These are phyloP conservation scores for Acrocephalus kingi DNA, from an alignment of 2,113 vertebrate species.

Conservation along the genomic window DNA sequence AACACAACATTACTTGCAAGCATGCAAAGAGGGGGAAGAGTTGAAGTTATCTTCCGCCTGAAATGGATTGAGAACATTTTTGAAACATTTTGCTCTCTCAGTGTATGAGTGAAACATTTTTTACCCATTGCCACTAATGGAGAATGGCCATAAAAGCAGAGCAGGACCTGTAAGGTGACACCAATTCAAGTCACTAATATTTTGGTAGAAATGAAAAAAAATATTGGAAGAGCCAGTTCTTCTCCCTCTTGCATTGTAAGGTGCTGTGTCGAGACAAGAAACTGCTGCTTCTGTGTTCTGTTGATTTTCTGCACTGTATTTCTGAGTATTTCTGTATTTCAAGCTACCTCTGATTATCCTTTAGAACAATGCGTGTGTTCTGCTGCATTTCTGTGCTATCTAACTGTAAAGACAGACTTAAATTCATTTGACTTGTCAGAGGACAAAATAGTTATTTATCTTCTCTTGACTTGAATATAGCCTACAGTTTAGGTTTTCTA, in stretches of 20 bases:
- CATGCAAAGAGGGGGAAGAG: neutral
- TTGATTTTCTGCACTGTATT: neutral
- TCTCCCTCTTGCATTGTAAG: neutral
- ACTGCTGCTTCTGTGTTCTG: neutral
- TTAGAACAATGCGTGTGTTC: neutral
- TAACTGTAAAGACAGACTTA: neutral
- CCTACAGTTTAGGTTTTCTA: neutral
- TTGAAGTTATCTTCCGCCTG: neutral
- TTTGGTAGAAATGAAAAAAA: neutral
- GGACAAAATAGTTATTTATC: neutral
- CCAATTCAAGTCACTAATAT: neutral
- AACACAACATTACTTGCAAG: neutral
- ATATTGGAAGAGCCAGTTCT: neutral
- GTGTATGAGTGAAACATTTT: neutral
- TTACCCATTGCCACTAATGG: neutral
- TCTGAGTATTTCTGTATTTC: neutral
- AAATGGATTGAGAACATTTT: neutral
- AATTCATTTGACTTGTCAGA: neutral
- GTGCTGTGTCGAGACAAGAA: neutral
- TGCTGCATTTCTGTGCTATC: neutral
- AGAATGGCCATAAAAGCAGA: neutral
- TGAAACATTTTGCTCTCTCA: neutral
- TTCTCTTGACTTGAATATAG: neutral
- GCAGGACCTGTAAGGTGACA: neutral
- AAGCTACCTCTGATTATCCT: neutral